Evolutionary conservation across 1,140 invertebrate genomes (phyloP), one percentile per base, ranked within the genome.

Genomic region (Magallana angulata): DNA sequence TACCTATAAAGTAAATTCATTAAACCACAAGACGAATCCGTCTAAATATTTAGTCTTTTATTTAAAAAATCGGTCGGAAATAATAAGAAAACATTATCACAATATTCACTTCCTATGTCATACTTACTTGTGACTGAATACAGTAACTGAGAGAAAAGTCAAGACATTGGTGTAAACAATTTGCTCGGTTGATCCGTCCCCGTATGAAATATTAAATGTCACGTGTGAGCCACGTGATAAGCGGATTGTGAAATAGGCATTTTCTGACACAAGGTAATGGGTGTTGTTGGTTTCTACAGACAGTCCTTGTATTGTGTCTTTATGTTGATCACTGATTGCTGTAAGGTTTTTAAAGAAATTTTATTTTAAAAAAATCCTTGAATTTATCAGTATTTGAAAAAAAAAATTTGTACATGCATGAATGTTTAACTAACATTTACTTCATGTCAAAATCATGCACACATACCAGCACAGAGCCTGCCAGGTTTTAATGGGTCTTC

Each of bases 161-260:
- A 92, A 82, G 1, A 86, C 76, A 12, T 89, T 71, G 7, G 87
- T 85, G 62, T 90, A 80, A n/a, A 16, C 60, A 30, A 64, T 18
- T 7, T 2, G 82, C 5, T 80, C 58, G 7, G 57, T 62, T 57
- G 16, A 30, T 8, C 90, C 91, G 68, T 92, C 91, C 16, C 91
- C 91, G 64, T 88, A 92, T 11, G 87, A 36, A 18, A 90, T 82
- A 12, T 57, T 85, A 64, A 89, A 91, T 1, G 82, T 60, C 18
- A 91, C 88, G 64, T 92, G 89, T 36, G 91, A 91, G 0, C 91
- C 91, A 24, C 89, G 85, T 1, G 9, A 58, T n/a, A 91, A 16
- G 9, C 56, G 24, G 1, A 91, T n/a, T 1, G 56, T 85, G 57
- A 91, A 87, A 8, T 3, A 24, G 12, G 90, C 88, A 14, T 57